Base-by-base conservation (phyloP, 2,113 vertebrate genomes). In the Cacatua alba region DNA sequence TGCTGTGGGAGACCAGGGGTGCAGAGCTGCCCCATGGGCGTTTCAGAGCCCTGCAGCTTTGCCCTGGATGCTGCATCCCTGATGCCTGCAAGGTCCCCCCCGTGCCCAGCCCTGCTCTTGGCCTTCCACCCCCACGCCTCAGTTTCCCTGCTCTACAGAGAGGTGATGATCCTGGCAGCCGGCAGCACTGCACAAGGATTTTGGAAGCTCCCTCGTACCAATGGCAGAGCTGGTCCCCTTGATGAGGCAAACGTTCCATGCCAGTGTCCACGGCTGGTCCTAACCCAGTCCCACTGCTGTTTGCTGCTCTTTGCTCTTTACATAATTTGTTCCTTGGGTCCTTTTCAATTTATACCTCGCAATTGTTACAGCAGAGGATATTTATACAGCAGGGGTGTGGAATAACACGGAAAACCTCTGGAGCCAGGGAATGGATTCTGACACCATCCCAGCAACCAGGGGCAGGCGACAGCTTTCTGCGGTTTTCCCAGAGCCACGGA, bases 261-360 rank as follows among this genome's bases (percentile, higher is more conserved):
- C 57, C 19, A 5, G 43, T 41, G 63, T 77, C 85, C 13, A 4
- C 5, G 4, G 67, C 88, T 67, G 52, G 57, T 94, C 80, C 79
- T 86, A 86, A 33, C 81, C 63, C 75, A 82, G 81, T 59, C 75
- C 86, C 3, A 25, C 83, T 71, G 83, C 74, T 94, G 86, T 82
- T 95, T 82, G 92, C 75, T 80, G 74, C 78, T 79, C 87, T 93
- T 83, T 17, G 43, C 63, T 86, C 70, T 71, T 97, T 86, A 75
- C 80, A 91, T 90, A 94, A 95, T 92, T 94, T 92, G 81, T 95
- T 97, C 81, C 94, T 96, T 95, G 95, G 86, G 88, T 26, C 75
- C 35, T 52, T 85, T 77, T 91, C 94, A 91, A 78, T 80, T 85
- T 2, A 37, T 67, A 76, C 93, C 86, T 95, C 78, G 7, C 87